Percentiles rank a stretch among this genome's conserved stretches.
phyloP scores from a whole-genome alignment of 2,113 vertebrate genomes.

The Craseonycteris thonglongyai region DNA sequence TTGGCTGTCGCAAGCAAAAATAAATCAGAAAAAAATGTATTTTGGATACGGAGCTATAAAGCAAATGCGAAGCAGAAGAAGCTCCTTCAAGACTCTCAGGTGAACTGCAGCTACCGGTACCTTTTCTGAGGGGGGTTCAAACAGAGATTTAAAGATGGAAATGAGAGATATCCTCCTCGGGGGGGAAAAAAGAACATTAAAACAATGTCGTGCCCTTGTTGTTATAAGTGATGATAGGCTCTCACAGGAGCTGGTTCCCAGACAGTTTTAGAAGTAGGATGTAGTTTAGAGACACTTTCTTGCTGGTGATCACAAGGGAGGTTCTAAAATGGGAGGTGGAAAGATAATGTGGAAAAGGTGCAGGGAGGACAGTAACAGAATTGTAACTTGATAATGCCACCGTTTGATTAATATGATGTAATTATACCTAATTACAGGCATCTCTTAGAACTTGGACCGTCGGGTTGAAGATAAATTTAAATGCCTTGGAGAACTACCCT shows the following conservation, averaged over 20 bases:
- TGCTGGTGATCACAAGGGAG: not conserved
- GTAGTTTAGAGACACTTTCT: conserved; percentile 35
- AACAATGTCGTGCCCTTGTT: not conserved
- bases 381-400: not conserved
- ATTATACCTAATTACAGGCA: conserved; percentile 16
- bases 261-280: not conserved
- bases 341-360: not conserved
- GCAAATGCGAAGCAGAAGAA: not conserved
- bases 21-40: not conserved
- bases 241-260: not conserved
- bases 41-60: not conserved
- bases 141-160: not conserved
- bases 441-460: not conserved
- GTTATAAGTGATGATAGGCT: not conserved
- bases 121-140: not conserved
- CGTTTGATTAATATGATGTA: not conserved
- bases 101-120: not conserved
- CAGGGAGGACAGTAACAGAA: not conserved
- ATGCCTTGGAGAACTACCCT: not conserved
- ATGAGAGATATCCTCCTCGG: not conserved
- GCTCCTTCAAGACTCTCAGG: not conserved
- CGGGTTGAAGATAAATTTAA: conserved; percentile 16
- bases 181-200: not conserved
- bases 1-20: not conserved
- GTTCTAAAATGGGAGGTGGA: not conserved